These are phyloP conservation scores for Odontocolon sp. DNA, from an alignment of 2,888 invertebrate species.

Conservation along the genomic window DNA sequence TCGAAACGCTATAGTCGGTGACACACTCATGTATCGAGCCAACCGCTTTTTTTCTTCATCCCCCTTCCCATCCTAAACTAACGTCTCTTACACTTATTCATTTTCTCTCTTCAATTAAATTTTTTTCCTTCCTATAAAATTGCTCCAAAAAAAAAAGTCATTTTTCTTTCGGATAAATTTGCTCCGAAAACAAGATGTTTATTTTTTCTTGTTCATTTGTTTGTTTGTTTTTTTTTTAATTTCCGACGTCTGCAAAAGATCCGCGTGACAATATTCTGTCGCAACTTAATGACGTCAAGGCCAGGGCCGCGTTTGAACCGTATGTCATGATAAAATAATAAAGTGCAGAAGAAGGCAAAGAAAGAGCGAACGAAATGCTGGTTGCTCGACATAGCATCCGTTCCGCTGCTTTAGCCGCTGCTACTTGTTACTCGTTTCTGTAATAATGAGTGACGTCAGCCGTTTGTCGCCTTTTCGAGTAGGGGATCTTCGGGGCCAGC, in stretches of 20 bases:
- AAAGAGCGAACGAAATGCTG: neutral
- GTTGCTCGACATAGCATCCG: conserved; percentile 42
- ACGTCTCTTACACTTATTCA: too few species aligned
- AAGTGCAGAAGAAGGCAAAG: neutral
- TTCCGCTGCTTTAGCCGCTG: conserved; percentile 26
- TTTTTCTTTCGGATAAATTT: too few species aligned
- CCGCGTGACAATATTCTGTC: neutral
- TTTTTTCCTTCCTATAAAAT: too few species aligned
- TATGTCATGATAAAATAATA: neutral
- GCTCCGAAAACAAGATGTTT: too few species aligned
- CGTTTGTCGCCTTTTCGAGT: conserved; percentile 59
- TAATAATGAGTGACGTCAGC: conserved; percentile 71
- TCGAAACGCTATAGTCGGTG: conserved; percentile 18
- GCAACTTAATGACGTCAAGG: conserved; percentile 19
- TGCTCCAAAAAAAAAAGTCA: too few species aligned
- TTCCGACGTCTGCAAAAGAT: too few species aligned
- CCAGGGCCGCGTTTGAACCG: conserved; percentile 7
- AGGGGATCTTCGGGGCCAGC: conserved; percentile 56
- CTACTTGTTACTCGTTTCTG: conserved; percentile 51
- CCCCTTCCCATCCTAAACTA: too few species aligned
- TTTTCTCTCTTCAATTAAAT: too few species aligned
- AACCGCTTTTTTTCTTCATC: conserved; percentile 1
- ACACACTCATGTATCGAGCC: conserved; percentile 53
- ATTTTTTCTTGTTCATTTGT: too few species aligned
- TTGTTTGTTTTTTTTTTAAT: too few species aligned